Evolutionary conservation across 2,797 vertebrate genomes (phyloP).

Genomic region (Sebastes ruberrimus): DNA sequence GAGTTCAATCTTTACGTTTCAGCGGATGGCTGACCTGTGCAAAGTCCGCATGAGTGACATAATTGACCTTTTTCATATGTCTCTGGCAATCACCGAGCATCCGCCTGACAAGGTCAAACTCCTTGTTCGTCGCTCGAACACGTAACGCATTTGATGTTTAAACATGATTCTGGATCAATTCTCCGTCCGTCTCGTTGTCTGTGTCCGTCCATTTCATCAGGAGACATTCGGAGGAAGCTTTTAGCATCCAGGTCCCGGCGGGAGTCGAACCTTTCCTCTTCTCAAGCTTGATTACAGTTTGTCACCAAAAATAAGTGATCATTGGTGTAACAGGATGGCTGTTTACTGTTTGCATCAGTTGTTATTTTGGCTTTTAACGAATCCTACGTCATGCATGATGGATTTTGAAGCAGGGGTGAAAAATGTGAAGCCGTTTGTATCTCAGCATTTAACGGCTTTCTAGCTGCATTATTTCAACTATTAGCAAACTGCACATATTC

Average conservation of each 20-base stretch:
- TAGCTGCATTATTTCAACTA: neutral
- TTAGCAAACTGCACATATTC: too few relatives aligned
- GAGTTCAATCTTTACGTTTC: neutral
- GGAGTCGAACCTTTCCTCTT: neutral
- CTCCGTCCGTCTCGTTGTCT: neutral
- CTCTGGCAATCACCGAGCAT: neutral
- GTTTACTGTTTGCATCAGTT: neutral
- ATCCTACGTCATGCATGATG: too few relatives aligned
- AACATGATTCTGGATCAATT: neutral
- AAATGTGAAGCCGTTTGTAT: neutral
- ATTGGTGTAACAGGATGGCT: neutral
- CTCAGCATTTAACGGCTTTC: neutral
- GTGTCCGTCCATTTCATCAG: neutral
- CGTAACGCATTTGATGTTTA: neutral
- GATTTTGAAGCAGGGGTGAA: neutral
- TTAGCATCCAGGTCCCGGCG: neutral
- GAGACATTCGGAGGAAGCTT: neutral
- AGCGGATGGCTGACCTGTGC: neutral
- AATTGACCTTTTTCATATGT: conserved; percentile 9
- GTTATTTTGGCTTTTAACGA: neutral
- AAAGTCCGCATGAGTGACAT: neutral
- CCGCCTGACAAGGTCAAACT: neutral
- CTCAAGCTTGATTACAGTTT: neutral
- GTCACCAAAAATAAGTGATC: neutral
- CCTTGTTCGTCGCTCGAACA: rapidly evolving